Percentiles rank a stretch among this genome's conserved stretches.
phyloP scores from a whole-genome alignment of 1,140 invertebrate genomes.

The Belonocnema kinseyi region DNA sequence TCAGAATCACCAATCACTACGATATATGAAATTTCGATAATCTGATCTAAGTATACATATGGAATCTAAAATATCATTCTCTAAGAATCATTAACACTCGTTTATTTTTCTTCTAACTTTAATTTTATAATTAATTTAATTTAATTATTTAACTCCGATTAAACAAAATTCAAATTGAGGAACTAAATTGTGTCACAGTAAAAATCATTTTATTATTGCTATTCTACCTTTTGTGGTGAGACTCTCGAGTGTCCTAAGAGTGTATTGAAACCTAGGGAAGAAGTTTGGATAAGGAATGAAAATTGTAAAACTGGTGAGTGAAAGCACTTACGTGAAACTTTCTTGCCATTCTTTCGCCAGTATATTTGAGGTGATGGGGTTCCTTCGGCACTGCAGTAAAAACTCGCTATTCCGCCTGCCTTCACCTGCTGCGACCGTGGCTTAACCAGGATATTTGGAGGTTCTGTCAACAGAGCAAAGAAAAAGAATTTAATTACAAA shows the following conservation, averaged over 20 bases:
- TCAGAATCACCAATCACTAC: neutral
- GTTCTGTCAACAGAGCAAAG: constrained; percentile 82
- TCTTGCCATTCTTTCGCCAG: constrained; percentile 94
- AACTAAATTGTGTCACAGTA: no score
- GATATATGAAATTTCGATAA: neutral
- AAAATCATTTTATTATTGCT: no score
- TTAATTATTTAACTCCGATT: no score
- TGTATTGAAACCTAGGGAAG: neutral
- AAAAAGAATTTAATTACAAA: constrained; percentile 33
- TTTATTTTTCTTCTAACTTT: no score
- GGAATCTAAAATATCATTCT: no score
- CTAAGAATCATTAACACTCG: no score
- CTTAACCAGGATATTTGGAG: constrained; percentile 90
- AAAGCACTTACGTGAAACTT: constrained; percentile 83
- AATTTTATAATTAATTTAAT: no score
- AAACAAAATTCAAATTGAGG: no score
- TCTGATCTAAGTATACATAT: no score
- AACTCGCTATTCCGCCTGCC: constrained; percentile 92
- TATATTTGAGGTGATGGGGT: constrained; percentile 91
- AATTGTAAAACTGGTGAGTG: constrained; percentile 13
- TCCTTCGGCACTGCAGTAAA: constrained; percentile 95
- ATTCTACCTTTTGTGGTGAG: neutral
- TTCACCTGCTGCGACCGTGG: constrained; percentile 92
- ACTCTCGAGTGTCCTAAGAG: neutral
- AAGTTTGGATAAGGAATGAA: neutral